Evolutionary conservation across 2,113 vertebrate species (phyloP).

Genomic region (Channa maculata): DNA sequence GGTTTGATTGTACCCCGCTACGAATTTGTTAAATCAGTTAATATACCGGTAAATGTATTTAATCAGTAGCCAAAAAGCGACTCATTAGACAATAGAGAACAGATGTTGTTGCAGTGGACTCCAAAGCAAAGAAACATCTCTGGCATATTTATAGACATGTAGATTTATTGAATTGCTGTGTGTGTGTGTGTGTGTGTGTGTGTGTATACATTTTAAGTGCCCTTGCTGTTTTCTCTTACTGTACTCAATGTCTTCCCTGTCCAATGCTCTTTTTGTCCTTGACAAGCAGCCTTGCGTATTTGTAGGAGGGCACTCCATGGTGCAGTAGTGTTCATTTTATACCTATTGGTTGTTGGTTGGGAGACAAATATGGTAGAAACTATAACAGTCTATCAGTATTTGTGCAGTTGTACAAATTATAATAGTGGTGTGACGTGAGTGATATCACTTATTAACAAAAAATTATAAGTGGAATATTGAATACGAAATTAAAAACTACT

Average conservation of each 20-base stretch:
- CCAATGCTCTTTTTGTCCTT: conserved; percentile 64
- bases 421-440: no score
- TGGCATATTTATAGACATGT: conserved; percentile 22
- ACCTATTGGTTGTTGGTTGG: conserved; percentile 4
- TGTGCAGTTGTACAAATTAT: neutral
- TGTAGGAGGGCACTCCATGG: conserved; percentile 26
- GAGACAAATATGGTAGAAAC: neutral
- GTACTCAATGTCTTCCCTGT: conserved; percentile 33
- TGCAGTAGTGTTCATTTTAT: conserved; percentile 36
- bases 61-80: neutral
- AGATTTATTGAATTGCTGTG: conserved; percentile 12
- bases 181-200: conserved; percentile 20
- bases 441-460: neutral
- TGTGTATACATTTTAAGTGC: neutral
- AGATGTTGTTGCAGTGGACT: conserved; percentile 29
- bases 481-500: no score
- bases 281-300: conserved; percentile 42
- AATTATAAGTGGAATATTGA: no score
- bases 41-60: neutral
- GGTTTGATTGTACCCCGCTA: conserved; percentile 5
- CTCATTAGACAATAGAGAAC: conserved; percentile 11
- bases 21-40: neutral
- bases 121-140: neutral
- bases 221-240: neutral
- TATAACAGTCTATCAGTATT: neutral